These are phyloP conservation scores for Drosophila antonietae DNA, from an alignment of 2,888 invertebrate genomes.

Conservation along the genomic window DNA sequence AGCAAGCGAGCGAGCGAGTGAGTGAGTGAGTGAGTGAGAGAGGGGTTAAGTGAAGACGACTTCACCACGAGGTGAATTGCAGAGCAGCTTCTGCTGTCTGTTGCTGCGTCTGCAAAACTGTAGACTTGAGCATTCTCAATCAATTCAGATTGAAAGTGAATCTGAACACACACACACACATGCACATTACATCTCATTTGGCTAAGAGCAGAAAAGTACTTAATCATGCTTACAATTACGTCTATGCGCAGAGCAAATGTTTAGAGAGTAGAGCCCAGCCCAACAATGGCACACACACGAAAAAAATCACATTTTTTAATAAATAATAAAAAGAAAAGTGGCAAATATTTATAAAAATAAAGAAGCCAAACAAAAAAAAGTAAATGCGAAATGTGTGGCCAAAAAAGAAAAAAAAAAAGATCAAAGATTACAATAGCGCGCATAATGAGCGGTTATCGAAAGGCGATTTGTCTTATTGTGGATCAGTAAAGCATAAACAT, in stretches of 20 bases:
- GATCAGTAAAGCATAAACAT: slow-evolving; percentile 34
- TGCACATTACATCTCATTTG: slow-evolving; percentile 56
- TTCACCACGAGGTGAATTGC: slow-evolving; percentile 58
- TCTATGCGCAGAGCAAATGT: slow-evolving; percentile 21
- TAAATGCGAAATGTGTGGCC: slow-evolving; percentile 43
- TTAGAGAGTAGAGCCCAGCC: slow-evolving; percentile 61
- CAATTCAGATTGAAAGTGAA: slow-evolving; percentile 71
- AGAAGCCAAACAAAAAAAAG: background rate
- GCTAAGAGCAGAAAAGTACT: slow-evolving; percentile 45
- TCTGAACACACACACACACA: slow-evolving; percentile 53
- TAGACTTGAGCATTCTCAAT: slow-evolving; percentile 69
- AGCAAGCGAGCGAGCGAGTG: too few species aligned
- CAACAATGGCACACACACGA: slow-evolving; percentile 14
- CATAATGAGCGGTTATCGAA: slow-evolving; percentile 66
- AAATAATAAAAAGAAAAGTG: slow-evolving; percentile 6
- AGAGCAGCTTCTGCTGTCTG: background rate
- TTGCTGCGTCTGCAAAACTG: slow-evolving; percentile 17
- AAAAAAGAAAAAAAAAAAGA: slow-evolving; percentile 9
- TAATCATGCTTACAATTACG: slow-evolving; percentile 53
- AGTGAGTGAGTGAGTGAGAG: slow-evolving; percentile 6
- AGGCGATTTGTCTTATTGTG: slow-evolving; percentile 49
- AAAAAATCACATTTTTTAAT: slow-evolving; percentile 2
- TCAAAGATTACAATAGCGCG: slow-evolving; percentile 50
- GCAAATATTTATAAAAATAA: slow-evolving; percentile 16
- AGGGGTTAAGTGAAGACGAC: slow-evolving; percentile 38